Evolutionary conservation across 2,888 invertebrate species (phyloP), one percentile per base, ranked within the genome.

Genomic region (Gonocerus acuteangulatus): DNA sequence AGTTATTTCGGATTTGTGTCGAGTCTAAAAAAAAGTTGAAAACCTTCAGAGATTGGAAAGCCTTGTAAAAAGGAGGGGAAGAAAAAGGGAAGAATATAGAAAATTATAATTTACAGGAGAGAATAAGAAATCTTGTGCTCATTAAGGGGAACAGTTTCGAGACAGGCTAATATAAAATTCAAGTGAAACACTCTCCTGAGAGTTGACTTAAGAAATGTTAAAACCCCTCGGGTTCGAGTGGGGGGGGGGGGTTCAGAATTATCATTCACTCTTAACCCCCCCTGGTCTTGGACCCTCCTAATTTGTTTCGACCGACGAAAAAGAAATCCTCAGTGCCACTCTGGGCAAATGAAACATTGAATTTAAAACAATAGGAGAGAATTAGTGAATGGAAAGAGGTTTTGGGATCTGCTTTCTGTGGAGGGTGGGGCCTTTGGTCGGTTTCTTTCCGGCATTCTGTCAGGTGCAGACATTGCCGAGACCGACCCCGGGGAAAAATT

Each of bases 141-240:
- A 54, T 54, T 54, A 54, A 54, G 54, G 22, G 13, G 42, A 42
- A 54, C 54, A 51, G 32, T 51, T 54, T 23, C 23, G 42, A 42
- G 39, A 54, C 54, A 54, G 54, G 39, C 54, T 54, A 54, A 54
- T 54, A 54, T 54, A 54, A 54, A 54, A 54, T 54, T 54, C 54
- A 54, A 42, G 21, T 42, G 42, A 54, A 54, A 54, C 22, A 16
- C n/a, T 23, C 54, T 36, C 54, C 7, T n/a, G 57, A 34, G 47
- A 47, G 57, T 57, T 57, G 57, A 57, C 57, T 57, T 57, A 45
- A 57, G 57, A 57, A 57, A 57, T 57, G 57, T 57, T 57, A 57
- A 57, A 57, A 57, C 57, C 54, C 22, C 23, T 22, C 22, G 39
- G 44, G 54, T 27, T 51, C 36, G 4, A 34, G 13, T 22, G 18